Evolutionary conservation across 2,113 vertebrate genomes (phyloP).

Genomic region (Strigops habroptila): DNA sequence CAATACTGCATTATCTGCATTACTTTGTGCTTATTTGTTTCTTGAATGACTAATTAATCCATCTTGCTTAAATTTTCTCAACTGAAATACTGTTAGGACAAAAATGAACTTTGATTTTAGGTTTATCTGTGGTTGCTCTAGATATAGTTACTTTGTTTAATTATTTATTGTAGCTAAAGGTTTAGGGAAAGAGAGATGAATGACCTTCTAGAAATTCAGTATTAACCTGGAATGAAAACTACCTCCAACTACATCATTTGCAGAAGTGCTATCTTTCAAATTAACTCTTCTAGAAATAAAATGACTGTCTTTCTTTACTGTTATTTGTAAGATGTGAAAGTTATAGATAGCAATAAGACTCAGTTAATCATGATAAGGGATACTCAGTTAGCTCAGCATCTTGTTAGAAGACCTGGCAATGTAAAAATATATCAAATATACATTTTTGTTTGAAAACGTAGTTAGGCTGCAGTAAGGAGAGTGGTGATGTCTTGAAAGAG

Average conservation of each 20-base stretch:
- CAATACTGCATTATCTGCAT: neutral
- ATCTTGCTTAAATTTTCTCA: neutral
- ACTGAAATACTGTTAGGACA: neutral
- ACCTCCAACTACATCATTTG: neutral
- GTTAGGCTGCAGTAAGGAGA: neutral
- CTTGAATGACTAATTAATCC: neutral
- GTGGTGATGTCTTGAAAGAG: neutral
- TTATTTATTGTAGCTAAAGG: neutral
- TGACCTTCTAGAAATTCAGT: neutral
- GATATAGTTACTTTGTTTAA: neutral
- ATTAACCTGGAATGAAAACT: neutral
- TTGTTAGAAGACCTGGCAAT: neutral
- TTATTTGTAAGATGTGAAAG: neutral
- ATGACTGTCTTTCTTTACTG: neutral
- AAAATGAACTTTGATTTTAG: neutral
- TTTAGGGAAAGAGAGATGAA: neutral
- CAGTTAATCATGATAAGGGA: fast-evolving
- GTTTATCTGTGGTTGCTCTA: neutral
- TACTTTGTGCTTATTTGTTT: neutral
- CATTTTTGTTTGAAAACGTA: neutral
- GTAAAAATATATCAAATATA: neutral
- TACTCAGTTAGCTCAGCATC: neutral
- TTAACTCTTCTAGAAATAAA: neutral
- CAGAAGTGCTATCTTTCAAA: neutral
- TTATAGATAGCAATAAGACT: neutral